These are phyloP conservation scores for Eulemur mongoz DNA, from an alignment of 2,797 vertebrate species.

Conservation along the genomic window DNA sequence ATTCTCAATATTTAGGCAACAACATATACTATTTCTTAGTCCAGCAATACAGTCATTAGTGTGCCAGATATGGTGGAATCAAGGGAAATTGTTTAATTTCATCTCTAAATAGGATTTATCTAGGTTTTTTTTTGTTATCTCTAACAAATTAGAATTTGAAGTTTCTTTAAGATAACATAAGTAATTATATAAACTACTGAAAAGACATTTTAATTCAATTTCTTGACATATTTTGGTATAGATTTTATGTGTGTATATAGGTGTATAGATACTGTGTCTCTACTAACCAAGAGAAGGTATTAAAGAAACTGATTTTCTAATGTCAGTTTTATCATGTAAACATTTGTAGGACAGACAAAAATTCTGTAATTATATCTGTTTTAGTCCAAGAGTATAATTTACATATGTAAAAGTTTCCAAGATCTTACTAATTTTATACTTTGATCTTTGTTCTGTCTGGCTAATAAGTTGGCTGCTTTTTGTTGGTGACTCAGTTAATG, in stretches of 20 bases:
- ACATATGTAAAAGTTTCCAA: slow-evolving; percentile 28
- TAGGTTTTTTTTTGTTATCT: background rate
- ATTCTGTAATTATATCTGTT: background rate
- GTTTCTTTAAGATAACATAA: background rate
- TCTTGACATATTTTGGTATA: background rate
- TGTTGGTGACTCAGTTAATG: background rate
- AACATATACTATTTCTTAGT: background rate
- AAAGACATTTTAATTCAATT: slow-evolving; percentile 32
- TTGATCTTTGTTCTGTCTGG: slow-evolving; percentile 38
- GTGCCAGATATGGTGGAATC: background rate
- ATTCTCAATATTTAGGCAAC: slow-evolving; percentile 23
- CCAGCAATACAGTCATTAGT: background rate
- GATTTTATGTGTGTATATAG: background rate
- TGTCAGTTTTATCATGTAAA: slow-evolving; percentile 19
- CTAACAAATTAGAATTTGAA: slow-evolving; percentile 4
- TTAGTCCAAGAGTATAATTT: slow-evolving; percentile 10
- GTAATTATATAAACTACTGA: slow-evolving; percentile 14
- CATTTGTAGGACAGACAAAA: background rate
- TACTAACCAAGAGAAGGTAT: background rate
- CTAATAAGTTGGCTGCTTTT: slow-evolving; percentile 25
- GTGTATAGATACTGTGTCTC: background rate
- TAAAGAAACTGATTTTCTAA: slow-evolving; percentile 24
- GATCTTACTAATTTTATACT: background rate
- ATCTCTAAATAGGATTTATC: background rate
- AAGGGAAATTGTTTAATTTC: background rate